phyloP scores from a whole-genome alignment of 2,797 vertebrate genomes.

The Caiman crocodilus region DNA sequence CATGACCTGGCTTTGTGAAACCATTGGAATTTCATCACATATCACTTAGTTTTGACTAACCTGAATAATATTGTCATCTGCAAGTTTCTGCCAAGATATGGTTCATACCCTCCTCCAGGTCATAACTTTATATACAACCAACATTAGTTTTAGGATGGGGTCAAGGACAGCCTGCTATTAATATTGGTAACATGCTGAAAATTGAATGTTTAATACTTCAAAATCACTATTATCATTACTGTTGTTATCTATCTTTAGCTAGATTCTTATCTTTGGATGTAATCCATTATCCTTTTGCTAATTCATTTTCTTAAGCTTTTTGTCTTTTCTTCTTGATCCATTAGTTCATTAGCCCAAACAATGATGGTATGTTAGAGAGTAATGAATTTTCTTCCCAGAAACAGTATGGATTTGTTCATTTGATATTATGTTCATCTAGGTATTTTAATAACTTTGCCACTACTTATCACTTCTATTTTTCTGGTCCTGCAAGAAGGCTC shows the following conservation, averaged over 20 bases:
- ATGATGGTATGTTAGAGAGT: neutral
- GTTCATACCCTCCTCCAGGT: neutral
- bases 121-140: conserved; percentile 5
- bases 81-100: neutral
- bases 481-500: conserved; percentile 44
- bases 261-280: neutral
- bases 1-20: neutral
- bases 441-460: conserved; percentile 25
- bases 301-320: neutral
- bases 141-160: neutral
- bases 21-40: neutral
- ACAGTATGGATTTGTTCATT: neutral
- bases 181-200: conserved; percentile 8
- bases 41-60: neutral
- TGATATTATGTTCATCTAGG: neutral
- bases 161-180: neutral
- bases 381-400: conserved; percentile 33
- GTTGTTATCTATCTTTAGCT: neutral
- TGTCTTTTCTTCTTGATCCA: neutral
- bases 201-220: neutral
- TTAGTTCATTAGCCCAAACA: neutral
- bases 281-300: neutral
- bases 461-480: conserved; percentile 58
- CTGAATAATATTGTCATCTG: conserved; percentile 2
- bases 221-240: neutral